Evolutionary conservation across 2,888 invertebrate species (phyloP).

Genomic region (Branchinecta sandiegonensis): DNA sequence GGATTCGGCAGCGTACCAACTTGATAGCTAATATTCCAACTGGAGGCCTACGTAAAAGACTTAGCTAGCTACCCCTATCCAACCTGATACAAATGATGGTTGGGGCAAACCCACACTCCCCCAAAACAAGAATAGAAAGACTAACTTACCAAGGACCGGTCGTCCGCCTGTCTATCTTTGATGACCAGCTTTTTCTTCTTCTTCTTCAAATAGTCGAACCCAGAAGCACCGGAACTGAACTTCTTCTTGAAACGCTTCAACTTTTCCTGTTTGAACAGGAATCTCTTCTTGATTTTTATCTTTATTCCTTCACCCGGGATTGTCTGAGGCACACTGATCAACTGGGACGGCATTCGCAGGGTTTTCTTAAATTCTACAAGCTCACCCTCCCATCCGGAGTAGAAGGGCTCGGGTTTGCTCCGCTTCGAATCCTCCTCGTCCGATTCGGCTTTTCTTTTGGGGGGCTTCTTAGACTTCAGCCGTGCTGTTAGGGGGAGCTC

Average conservation of each 20-base stretch:
- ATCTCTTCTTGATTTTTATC: not conserved
- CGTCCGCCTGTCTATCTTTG: not conserved
- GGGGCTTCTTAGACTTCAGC: not conserved
- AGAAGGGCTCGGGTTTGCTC: not conserved
- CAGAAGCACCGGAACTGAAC: conserved; percentile 22
- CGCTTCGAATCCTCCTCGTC: not conserved
- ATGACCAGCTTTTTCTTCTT: conserved; percentile 17
- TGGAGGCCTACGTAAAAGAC: too few relatives aligned
- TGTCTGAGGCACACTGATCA: conserved; percentile 63
- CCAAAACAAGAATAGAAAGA: not conserved
- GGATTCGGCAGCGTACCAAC: too few relatives aligned
- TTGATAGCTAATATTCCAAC: too few relatives aligned
- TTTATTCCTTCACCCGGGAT: conserved; percentile 33
- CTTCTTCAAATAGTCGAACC: conserved; percentile 19
- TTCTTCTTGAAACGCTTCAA: conserved; percentile 26
- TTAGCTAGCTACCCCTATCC: too few relatives aligned
- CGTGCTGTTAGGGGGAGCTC: conserved; percentile 1
- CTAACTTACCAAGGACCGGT: not conserved
- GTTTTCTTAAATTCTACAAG: conserved; percentile 66
- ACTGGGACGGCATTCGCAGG: conserved; percentile 59
- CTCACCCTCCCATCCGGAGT: conserved; percentile 67
- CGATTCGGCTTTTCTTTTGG: not conserved
- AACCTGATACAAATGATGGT: too few relatives aligned
- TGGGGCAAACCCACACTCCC: too few relatives aligned
- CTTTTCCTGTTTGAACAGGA: conserved; percentile 23